Percentiles rank a stretch among this genome's conserved stretches.
These are phyloP conservation scores for Smittia sp. DNA, from an alignment of 2,888 invertebrate species.

Conservation along the genomic window DNA sequence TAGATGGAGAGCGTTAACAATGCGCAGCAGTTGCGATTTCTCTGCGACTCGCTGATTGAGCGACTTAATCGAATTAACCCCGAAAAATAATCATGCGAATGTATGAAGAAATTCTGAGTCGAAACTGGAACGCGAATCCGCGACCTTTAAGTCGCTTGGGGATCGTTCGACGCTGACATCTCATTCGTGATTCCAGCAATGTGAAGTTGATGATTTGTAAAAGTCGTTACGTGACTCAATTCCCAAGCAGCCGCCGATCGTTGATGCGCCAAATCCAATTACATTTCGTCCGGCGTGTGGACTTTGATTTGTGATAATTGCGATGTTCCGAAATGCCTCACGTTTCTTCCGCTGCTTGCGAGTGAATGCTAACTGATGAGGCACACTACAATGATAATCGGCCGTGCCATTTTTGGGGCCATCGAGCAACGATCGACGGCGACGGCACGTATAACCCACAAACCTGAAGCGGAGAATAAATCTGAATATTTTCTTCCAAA, in stretches of 20 bases:
- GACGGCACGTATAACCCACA: constrained; percentile 33
- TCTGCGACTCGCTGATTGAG: neutral
- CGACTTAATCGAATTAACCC: constrained; percentile 34
- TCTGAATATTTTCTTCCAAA: constrained; percentile 24
- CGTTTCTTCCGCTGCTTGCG: neutral
- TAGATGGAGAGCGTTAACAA: constrained; percentile 12
- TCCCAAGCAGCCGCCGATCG: too few relatives aligned
- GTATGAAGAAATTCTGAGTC: neutral
- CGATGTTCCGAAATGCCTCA: neutral
- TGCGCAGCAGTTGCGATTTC: neutral
- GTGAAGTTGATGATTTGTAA: too few relatives aligned
- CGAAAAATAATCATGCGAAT: constrained; percentile 25
- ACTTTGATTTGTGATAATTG: neutral
- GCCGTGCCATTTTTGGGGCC: constrained; percentile 28
- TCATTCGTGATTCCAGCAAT: too few relatives aligned
- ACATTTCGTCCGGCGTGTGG: too few relatives aligned
- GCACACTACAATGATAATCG: constrained; percentile 8
- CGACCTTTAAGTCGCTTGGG: neutral
- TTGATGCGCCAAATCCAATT: too few relatives aligned
- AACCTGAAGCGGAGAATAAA: neutral
- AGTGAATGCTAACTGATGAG: neutral
- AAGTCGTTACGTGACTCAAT: too few relatives aligned
- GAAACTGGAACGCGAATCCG: neutral
- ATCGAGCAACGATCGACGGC: neutral
- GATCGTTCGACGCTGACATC: too few relatives aligned